phyloP scores from a whole-genome alignment of 2,888 invertebrate genomes.

The Pheosia tremula region DNA sequence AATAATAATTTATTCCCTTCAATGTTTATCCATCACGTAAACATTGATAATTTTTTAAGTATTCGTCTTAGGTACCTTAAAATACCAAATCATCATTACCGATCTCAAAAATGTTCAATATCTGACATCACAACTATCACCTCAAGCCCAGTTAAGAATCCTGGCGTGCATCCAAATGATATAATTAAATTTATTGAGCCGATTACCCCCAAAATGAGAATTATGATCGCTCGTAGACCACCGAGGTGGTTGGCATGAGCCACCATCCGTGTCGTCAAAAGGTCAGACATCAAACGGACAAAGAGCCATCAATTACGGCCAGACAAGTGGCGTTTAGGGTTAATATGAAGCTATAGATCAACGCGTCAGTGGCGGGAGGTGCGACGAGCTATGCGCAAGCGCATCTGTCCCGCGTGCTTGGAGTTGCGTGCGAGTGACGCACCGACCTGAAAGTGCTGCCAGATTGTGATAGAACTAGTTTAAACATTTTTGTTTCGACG shows the following conservation, averaged over 20 bases:
- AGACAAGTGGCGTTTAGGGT: slow-evolving; percentile 34
- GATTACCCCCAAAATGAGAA: slow-evolving; percentile 7
- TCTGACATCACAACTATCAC: slow-evolving; percentile 1
- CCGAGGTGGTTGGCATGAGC: slow-evolving; percentile 30
- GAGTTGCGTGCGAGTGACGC: background rate
- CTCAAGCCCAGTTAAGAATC: background rate
- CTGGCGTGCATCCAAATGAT: slow-evolving; percentile 5
- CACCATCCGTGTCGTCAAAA: slow-evolving; percentile 16
- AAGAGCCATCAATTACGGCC: slow-evolving; percentile 7
- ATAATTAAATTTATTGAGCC: slow-evolving; percentile 7
- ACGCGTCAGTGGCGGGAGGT: slow-evolving; percentile 23
- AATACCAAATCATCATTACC: too few relatives aligned
- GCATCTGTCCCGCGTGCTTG: slow-evolving; percentile 7
- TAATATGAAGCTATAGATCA: slow-evolving; percentile 39
- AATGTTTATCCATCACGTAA: too few relatives aligned
- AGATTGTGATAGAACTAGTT: background rate
- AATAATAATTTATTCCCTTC: too few relatives aligned
- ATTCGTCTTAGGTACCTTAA: too few relatives aligned
- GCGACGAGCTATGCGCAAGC: slow-evolving; percentile 9
- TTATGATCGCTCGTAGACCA: slow-evolving; percentile 18
- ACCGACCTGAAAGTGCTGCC: background rate
- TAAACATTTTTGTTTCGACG: too few relatives aligned
- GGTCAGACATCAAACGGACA: slow-evolving; percentile 28
- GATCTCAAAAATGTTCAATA: background rate
- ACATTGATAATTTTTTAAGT: too few relatives aligned